Evolutionary conservation across 2,888 invertebrate species (phyloP).

Genomic region (Harpalus rubripes): DNA sequence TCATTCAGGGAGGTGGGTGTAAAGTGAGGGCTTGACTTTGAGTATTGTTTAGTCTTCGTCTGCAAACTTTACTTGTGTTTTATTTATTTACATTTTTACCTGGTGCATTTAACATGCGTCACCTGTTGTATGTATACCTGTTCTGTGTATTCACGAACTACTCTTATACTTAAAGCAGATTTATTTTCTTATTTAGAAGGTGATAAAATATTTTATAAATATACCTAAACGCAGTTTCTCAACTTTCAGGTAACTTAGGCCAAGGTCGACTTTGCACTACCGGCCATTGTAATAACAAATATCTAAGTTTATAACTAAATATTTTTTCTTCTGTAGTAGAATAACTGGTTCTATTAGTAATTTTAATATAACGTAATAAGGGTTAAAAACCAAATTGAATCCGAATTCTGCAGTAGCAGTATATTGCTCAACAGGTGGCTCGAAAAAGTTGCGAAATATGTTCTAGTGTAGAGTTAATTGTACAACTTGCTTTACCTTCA

Average conservation of each 20-base stretch:
- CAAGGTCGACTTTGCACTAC: too few relatives aligned
- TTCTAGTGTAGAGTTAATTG: too few relatives aligned
- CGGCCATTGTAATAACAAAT: too few relatives aligned
- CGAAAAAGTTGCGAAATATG: too few relatives aligned
- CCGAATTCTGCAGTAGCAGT: too few relatives aligned
- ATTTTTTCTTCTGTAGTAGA: too few relatives aligned
- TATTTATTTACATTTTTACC: conserved; percentile 16
- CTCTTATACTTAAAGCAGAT: neutral
- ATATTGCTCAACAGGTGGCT: too few relatives aligned
- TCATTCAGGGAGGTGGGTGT: neutral
- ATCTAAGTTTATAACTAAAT: too few relatives aligned
- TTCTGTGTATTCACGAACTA: neutral
- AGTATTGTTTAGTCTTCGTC: conserved; percentile 42
- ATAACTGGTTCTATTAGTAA: too few relatives aligned
- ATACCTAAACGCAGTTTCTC: neutral
- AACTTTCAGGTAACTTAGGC: neutral
- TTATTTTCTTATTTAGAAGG: neutral
- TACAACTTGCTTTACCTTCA: too few relatives aligned
- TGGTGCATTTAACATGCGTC: conserved; percentile 8
- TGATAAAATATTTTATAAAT: neutral
- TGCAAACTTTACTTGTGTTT: conserved; percentile 27
- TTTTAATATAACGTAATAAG: too few relatives aligned
- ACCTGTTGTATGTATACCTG: neutral
- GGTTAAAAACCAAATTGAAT: too few relatives aligned
- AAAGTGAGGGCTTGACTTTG: neutral